These are phyloP conservation scores for Coilia nasus DNA, from an alignment of 2,797 vertebrate genomes.

Conservation along the genomic window DNA sequence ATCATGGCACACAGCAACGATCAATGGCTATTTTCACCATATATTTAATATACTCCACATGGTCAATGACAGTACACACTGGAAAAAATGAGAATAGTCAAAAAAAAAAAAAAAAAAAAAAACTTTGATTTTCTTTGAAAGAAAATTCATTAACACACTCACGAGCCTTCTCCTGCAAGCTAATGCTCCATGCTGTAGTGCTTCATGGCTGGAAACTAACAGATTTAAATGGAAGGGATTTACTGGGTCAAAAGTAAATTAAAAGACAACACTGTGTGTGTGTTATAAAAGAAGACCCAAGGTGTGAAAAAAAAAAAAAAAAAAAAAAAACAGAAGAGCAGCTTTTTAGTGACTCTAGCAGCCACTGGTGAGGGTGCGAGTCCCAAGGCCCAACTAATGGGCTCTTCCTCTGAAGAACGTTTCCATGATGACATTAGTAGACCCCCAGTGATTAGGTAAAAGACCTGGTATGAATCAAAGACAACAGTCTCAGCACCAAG, in stretches of 20 bases:
- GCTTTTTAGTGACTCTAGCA: slow-evolving; percentile 77
- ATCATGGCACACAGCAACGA: slow-evolving; percentile 95
- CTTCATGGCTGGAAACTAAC: slow-evolving; percentile 78
- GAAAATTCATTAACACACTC: slow-evolving; percentile 58
- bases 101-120: slow-evolving; percentile 83
- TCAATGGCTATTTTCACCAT: slow-evolving; percentile 96
- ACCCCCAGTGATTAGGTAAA: slow-evolving; percentile 80
- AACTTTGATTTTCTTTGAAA: slow-evolving; percentile 73
- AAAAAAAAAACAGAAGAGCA: slow-evolving; percentile 80
- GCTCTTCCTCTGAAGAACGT: slow-evolving; percentile 70
- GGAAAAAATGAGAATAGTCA: slow-evolving; percentile 83
- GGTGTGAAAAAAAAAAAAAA: background rate
- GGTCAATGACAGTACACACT: slow-evolving; percentile 82
- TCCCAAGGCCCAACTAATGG: slow-evolving; percentile 71
- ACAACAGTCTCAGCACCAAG: slow-evolving; percentile 77
- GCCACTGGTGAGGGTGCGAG: slow-evolving; percentile 69
- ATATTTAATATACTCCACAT: slow-evolving; percentile 93
- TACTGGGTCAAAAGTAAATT: slow-evolving; percentile 35
- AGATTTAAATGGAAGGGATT: slow-evolving; percentile 33
- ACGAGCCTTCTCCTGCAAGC: slow-evolving; percentile 51
- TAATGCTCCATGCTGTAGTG: slow-evolving; percentile 82
- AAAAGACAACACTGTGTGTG: slow-evolving; percentile 61
- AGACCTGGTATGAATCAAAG: slow-evolving; percentile 78
- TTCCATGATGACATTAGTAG: slow-evolving; percentile 58
- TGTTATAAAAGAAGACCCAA: slow-evolving; percentile 51